Evolutionary conservation across 2,113 vertebrate species (phyloP), one percentile per base, ranked within the genome.

Genomic region (Chaetodon auriga): DNA sequence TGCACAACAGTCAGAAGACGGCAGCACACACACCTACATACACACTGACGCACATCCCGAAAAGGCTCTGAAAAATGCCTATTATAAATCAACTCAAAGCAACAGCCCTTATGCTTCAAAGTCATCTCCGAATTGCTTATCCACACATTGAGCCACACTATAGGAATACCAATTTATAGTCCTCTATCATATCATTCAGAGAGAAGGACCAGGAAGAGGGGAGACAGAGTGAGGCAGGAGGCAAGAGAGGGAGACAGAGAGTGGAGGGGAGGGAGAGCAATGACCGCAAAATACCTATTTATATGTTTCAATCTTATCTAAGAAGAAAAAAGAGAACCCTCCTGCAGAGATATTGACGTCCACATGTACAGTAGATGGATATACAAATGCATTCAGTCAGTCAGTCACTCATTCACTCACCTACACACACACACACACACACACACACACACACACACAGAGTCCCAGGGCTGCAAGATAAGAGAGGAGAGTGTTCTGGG

Each of bases 401-500:
- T 23, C 61, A 71, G 4, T 9, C 62, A 61, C 0, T 23, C 48
- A 12, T 35, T 9, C 66, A 61, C 1, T n/a, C 46, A 12, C 43
- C 49, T 16, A 53, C 35, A 63, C 73, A 75, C 61, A 75, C 57
- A 75, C 43, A 58, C 43, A 60, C 68, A 69, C 83, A 60, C 2
- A 53, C 38, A 82, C 68, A 77, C 63, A 75, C 63, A 30, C 30
- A 30, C 30, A 30, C 30, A 30, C 30, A 30, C 30, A 30, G 16
- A 80, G 74, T 90, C 78, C 75, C 85, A 88, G 71, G 68, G 80
- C 83, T 85, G 81, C 71, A 55, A 84, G 93, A 93, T 94, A 92
- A 93, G 90, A 90, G 92, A 81, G 71, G 76, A 87, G 92, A 93
- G 94, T 95, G 94, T 95, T 94, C 92, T 91, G 89, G 68, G 78